Conservation (phyloP, 2,888 invertebrate species). For the Mactromeris polynyma region DNA sequence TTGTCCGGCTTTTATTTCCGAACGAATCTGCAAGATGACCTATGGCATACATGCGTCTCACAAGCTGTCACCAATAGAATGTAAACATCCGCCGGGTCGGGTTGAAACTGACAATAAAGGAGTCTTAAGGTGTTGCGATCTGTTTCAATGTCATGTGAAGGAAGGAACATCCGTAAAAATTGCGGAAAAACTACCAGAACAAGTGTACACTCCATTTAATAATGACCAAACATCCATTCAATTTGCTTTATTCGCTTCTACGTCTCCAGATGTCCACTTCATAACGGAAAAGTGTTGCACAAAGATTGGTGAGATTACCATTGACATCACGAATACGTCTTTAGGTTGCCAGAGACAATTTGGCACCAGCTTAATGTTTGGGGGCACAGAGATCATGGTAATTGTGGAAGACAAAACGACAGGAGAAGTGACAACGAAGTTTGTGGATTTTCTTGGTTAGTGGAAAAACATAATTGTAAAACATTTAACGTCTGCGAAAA, state of each 20-base stretch:
- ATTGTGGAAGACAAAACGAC: conserved; percentile 9
- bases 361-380: conserved; percentile 2
- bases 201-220: neutral
- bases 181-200: neutral
- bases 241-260: neutral
- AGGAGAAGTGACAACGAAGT: neutral
- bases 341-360: neutral
- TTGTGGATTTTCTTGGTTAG: conserved; percentile 21
- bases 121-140: neutral
- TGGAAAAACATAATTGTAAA: too few species aligned
- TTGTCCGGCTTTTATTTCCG: conserved; percentile 32
- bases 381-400: conserved; percentile 13
- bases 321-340: neutral
- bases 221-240: neutral
- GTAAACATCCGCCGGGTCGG: neutral
- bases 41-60: conserved; percentile 3
- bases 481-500: too few species aligned
- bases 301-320: neutral
- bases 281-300: neutral
- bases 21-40: conserved; percentile 29
- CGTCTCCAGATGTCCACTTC: neutral
- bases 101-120: neutral
- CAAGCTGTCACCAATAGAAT: neutral
- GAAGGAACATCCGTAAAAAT: neutral
- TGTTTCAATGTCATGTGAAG: neutral